Percentiles rank a stretch among this genome's conserved stretches.
Evolutionary conservation across 2,797 vertebrate species (phyloP).

Genomic region (Leuciscus waleckii): DNA sequence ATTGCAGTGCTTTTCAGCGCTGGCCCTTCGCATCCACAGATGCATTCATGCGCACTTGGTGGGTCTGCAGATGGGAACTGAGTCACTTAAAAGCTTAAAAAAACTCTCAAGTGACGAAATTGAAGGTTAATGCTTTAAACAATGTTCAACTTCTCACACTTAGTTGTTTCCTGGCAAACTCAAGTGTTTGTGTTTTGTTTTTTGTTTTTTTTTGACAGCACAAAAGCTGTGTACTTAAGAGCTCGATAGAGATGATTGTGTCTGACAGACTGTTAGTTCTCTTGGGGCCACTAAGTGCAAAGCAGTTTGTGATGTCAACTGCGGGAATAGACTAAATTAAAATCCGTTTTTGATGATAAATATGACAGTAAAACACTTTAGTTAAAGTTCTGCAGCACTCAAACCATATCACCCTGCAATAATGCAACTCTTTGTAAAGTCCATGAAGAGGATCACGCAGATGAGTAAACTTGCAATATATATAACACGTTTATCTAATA

Average conservation of each 20-base stretch:
- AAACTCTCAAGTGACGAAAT: constrained; percentile 47
- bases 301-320: constrained; percentile 22
- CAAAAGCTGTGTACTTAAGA: constrained; percentile 38
- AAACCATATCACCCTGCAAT: constrained; percentile 1
- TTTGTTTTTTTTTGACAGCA: constrained; percentile 15
- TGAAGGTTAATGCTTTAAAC: constrained; percentile 56
- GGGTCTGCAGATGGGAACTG: neutral
- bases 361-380: constrained; percentile 45
- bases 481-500: neutral
- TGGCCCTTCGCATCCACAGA: neutral
- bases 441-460: neutral
- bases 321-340: constrained; percentile 26
- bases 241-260: constrained; percentile 50
- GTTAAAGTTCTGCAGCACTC: constrained; percentile 30
- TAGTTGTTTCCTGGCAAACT: constrained; percentile 40
- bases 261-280: constrained; percentile 56
- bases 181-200: constrained; percentile 3
- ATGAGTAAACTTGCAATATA: too few relatives aligned
- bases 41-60: constrained; percentile 35
- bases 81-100: constrained; percentile 48
- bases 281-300: constrained; percentile 38
- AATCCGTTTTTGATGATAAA: constrained; percentile 42
- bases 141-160: constrained; percentile 40
- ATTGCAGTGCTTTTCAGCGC: constrained; percentile 29
- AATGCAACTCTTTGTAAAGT: neutral